Evolutionary conservation across 1,140 invertebrate genomes (phyloP), one percentile per base, ranked within the genome.

Genomic region (fruit fly (Drosophila melanogaster)): DNA sequence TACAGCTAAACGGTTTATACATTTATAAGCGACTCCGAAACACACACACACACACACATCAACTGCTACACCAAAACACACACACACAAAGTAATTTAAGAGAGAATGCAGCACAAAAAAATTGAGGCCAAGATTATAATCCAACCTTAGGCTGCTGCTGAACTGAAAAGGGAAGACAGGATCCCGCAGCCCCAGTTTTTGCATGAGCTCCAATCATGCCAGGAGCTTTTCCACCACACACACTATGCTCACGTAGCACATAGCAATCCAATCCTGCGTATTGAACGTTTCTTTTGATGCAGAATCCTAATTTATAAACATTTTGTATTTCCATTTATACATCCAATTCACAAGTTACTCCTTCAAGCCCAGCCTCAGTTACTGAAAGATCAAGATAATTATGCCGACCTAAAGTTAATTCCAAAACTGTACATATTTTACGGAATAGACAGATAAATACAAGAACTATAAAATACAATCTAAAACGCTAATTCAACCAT

Each of bases 1-100:
- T 67, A 74, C 51, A 76, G 46, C 61, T 64, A 56, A 69, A 22
- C 19, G 69, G 67, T 72, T 72, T 72, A 73, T 72, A 69, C 24
- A 60, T 72, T 59, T 72, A 40, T 61, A 60, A 69, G 66, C 11
- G 12, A 59, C n/a, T 22, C 30, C 19, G 44, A 11, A 30, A 46
- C 19, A 50, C n/a, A 51, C 17, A 15, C 26, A 40, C 14, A 14
- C 33, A 46, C n/a, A n/a, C 35, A 70, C 19, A 26, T 24, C 10
- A 10, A 26, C 47, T 50, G 47, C 47, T 24, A 65, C 59, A 58
- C 37, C 7, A 37, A 37, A 55, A 65, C 26, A 53, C 35, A 54
- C 24, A 49, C 14, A 64, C 35, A 59, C 66, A 60, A 46, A 61
- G 44, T 38, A 57, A 17, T 54, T 35, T 53, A 51, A 50, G 37